These are phyloP conservation scores for Nymphalis polychloros DNA, from an alignment of 2,888 invertebrate genomes.

Conservation along the genomic window DNA sequence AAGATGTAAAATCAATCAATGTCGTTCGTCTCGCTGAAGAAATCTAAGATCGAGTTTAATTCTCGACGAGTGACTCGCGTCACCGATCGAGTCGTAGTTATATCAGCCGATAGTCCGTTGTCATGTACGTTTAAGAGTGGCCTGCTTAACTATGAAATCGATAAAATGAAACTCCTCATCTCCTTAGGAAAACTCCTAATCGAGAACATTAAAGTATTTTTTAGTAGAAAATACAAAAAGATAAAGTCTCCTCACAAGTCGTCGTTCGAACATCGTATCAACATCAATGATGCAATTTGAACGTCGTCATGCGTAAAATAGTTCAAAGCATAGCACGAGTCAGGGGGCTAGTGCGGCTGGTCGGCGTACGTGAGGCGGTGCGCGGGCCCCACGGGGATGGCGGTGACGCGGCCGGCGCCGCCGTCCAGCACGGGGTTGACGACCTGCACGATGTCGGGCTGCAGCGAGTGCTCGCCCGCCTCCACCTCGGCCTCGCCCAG, in stretches of 20 bases:
- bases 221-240: no score
- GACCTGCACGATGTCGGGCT: slow-evolving; percentile 81
- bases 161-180: no score
- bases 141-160: not conserved
- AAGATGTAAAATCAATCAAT: slow-evolving; percentile 69
- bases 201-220: not conserved
- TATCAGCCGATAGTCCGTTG: slow-evolving; percentile 8
- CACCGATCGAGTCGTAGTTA: not conserved
- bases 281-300: not conserved
- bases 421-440: slow-evolving; percentile 77
- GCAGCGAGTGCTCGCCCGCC: slow-evolving; percentile 75
- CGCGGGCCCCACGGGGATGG: slow-evolving; percentile 74
- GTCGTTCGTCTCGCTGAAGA: slow-evolving; percentile 72
- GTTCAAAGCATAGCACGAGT: not conserved
- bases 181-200: not conserved
- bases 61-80: slow-evolving; percentile 36
- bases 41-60: slow-evolving; percentile 70
- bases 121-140: not conserved
- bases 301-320: not conserved
- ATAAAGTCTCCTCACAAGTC: not conserved
- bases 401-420: slow-evolving; percentile 71
- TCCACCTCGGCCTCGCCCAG: slow-evolving; percentile 64
- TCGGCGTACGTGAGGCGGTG: slow-evolving; percentile 68
- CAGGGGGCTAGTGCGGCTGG: slow-evolving; percentile 43
- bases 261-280: not conserved